Base-by-base conservation (phyloP, 2,797 vertebrate genomes). In the Thamnophis elegans region DNA sequence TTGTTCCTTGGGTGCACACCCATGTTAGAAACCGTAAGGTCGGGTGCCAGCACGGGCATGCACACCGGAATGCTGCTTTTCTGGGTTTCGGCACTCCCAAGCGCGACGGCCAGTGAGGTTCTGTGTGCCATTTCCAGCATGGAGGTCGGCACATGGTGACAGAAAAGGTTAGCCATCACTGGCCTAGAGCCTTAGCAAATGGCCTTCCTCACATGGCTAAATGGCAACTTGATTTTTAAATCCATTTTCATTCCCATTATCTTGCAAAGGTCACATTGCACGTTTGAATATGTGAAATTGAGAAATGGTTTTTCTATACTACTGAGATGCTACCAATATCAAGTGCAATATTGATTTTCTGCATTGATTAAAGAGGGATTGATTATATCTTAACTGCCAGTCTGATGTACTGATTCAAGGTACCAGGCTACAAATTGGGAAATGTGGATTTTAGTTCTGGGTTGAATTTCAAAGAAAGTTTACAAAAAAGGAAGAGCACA, bases 301-400 rank as follows among this genome's bases (percentile, higher is more conserved):
- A 88, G 18, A 54, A 53, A 53, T 82, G 42, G 12, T 60, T 89
- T 42, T 89, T 82, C 55, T 85, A 53, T 13, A 85, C 59, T 25
- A 60, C 13, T 92, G 87, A 89, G 9, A 14, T 85, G 56, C 51
- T 32, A 85, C 47, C 12, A 60, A 11, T 82, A n/a, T 18, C 42
- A 53, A 92, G 3, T 16, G 53, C 1, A 13, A 60, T 73, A 92
- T 32, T 89, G 87, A 10, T 54, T 42, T 25, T 85, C 36, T 26
- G 5, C 18, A 89, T 82, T 54, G 91, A 92, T 89, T 85, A 89
- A 82, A 85, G 51, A 10, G 11, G 2, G 62, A 92, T 92, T 91
- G 12, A 88, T 88, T 92, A 36, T 62, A 47, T 85, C 87, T 89
- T 92, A 62, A 54, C 73, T 3, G 10, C 20, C 42, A 25, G 36